These are phyloP conservation scores for Schizaphis graminum DNA, from an alignment of 2,888 invertebrate species.

Conservation along the genomic window DNA sequence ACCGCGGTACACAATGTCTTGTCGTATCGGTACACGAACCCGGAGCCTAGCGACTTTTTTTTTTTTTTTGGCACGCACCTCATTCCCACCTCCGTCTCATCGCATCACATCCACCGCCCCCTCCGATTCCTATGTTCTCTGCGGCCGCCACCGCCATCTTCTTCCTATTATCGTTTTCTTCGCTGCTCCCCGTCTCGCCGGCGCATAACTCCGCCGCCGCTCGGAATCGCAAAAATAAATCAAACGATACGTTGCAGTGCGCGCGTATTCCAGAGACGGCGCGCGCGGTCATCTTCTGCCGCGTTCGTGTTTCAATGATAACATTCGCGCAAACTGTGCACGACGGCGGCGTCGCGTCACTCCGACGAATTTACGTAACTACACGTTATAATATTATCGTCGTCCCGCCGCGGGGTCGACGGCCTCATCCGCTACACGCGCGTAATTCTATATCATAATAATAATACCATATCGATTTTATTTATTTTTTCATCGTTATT, in stretches of 20 bases:
- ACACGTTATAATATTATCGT: not conserved
- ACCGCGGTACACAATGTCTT: constrained; percentile 22
- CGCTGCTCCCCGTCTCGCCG: not conserved
- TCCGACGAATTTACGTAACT: constrained; percentile 36
- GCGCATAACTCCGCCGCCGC: constrained; percentile 3
- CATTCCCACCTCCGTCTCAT: not conserved
- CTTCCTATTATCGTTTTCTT: not conserved
- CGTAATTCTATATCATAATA: constrained; percentile 20
- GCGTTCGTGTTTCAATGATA: not conserved
- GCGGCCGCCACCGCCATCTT: not conserved
- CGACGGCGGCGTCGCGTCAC: not conserved
- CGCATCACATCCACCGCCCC: not conserved
- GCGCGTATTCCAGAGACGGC: not conserved
- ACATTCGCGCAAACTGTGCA: not conserved
- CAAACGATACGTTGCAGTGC: not conserved
- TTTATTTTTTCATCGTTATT: not conserved
- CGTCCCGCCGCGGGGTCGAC: constrained; percentile 34
- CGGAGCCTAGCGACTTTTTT: constrained; percentile 13
- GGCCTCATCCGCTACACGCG: not conserved
- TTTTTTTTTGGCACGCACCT: constrained; percentile 36
- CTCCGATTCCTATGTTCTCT: not conserved
- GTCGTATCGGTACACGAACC: constrained; percentile 16
- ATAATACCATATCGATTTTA: constrained; percentile 29
- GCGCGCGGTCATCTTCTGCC: not conserved
- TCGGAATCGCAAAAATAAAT: constrained; percentile 3